Conservation (phyloP, 2,797 vertebrate species). For the Prionace glauca region DNA sequence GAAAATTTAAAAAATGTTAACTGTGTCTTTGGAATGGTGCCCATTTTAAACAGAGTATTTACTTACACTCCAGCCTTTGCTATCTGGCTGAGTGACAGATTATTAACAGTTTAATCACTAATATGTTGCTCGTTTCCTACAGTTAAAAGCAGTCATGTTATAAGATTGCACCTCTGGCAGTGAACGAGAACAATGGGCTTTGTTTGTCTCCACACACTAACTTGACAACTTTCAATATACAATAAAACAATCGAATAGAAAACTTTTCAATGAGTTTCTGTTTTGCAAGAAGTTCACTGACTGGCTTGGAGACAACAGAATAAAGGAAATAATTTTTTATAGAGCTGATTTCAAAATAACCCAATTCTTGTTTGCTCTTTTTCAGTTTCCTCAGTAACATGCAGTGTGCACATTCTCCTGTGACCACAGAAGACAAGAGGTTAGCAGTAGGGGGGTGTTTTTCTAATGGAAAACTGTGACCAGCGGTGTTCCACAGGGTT, state of each 20-base stretch:
- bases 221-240: not conserved
- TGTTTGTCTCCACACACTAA: not conserved
- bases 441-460: no score
- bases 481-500: no score
- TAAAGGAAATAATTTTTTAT: not conserved
- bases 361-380: not conserved
- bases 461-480: no score
- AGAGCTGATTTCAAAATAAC: not conserved
- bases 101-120: constrained; percentile 29
- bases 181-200: not conserved
- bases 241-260: not conserved
- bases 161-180: constrained; percentile 6
- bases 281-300: not conserved
- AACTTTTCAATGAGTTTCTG: not conserved
- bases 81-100: constrained; percentile 9
- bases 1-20: constrained; percentile 21
- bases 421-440: no score
- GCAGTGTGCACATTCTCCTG: no score
- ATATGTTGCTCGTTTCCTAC: not conserved
- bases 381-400: not conserved
- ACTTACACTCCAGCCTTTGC: not conserved
- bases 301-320: not conserved
- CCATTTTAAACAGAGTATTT: not conserved
- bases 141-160: constrained; percentile 21
- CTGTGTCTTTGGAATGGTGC: constrained; percentile 1